Base-by-base conservation (phyloP, 2,888 invertebrate species). In the Ennomos fuscantarius region DNA sequence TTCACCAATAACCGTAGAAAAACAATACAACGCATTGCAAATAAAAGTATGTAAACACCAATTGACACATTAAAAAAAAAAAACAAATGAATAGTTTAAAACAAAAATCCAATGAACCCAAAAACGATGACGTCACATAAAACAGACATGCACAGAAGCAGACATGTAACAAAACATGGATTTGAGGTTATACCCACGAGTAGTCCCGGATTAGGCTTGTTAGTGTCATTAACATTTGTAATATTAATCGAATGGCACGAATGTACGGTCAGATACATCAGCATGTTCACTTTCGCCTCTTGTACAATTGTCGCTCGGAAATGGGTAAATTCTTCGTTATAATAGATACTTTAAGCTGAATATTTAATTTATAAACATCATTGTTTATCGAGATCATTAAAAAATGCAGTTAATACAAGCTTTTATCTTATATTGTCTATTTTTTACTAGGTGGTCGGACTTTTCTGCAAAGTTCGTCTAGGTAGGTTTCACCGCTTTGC, bases 71-170 rank as follows among this genome's bases (percentile, higher is more conserved):
- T 39, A 39, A 54, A 12, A 47, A 37, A 59, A 54, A 40, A 60
- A 39, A 46, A 53, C 44, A 60, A 49, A 52, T 41, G 40, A 51
- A 47, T 59, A 60, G 57, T 1, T 62, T 39, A 13, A 36, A 41
- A 33, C 24, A 24, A 51, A 52, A 57, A 44, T 50, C 48, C 56
- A 55, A 58, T 54, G 61, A 58, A 57, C 49, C 52, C 45, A 55
- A 45, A 24, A 55, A 50, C 52, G 50, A 40, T 66, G 73, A 82
- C 78, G 71, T 73, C 74, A 81, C 78, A 78, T 55, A 60, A 70
- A 81, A 79, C 50, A 80, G 73, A 77, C 87, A 87, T 84, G 84
- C 89, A 84, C 76, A 84, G 82, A 87, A 86, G 85, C 88, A 82
- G 81, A 87, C 87, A 74, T 56, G 68, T 57, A 66, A 77, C 76